Evolutionary conservation across 2,797 vertebrate genomes (phyloP).

Genomic region (Peromyscus eremicus): DNA sequence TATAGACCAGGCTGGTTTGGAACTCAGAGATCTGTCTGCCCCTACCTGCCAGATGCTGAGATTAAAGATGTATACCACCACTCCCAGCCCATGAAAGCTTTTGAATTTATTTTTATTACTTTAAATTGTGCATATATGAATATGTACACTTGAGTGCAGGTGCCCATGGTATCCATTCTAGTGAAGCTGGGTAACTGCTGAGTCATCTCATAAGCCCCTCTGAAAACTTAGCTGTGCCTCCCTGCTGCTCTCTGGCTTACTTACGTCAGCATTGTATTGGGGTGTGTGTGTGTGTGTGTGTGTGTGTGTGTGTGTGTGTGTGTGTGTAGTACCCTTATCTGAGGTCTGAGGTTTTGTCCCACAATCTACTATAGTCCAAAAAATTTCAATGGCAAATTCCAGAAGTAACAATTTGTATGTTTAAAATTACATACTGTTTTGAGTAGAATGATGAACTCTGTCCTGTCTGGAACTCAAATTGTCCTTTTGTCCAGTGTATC

Average conservation of each 20-base stretch:
- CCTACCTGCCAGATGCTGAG: background rate
- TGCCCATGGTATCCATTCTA: background rate
- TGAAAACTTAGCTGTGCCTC: background rate
- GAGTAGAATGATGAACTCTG: background rate
- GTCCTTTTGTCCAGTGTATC: background rate
- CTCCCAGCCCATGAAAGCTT: background rate
- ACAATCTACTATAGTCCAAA: background rate
- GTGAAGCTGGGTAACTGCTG: background rate
- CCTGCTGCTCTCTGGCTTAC: background rate
- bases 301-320: background rate
- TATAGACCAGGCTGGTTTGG: background rate
- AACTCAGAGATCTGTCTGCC: background rate
- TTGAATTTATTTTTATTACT: background rate
- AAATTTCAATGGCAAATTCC: background rate
- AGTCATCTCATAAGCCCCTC: background rate
- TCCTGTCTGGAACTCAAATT: background rate
- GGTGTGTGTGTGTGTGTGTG: too few species aligned
- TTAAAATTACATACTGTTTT: background rate
- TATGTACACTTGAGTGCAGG: background rate
- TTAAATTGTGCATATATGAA: background rate
- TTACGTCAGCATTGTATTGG: rapidly evolving
- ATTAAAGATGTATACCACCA: background rate
- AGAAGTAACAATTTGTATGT: background rate
- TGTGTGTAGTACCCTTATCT: background rate
- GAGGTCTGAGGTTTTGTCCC: background rate